Percentiles rank a stretch among this genome's conserved stretches.
Evolutionary conservation across 2,888 invertebrate species (phyloP).

Genomic region (Nasonia oneida): DNA sequence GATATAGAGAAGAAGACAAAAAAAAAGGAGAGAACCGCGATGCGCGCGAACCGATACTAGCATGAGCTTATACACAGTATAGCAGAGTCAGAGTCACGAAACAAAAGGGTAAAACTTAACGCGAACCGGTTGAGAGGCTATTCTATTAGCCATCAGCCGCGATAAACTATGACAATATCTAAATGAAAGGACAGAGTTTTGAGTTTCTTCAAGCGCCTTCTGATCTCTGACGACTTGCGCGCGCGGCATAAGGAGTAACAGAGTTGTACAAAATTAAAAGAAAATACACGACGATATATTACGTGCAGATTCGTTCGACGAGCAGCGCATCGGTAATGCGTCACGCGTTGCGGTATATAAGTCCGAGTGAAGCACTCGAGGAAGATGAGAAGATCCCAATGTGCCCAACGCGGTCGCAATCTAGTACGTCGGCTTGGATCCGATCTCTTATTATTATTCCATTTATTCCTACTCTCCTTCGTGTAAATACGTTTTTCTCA

Average conservation of each 20-base stretch:
- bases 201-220: slow-evolving; percentile 49
- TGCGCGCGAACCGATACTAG: slow-evolving; percentile 41
- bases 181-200: slow-evolving; percentile 35
- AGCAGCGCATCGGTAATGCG: slow-evolving; percentile 56
- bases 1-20: not conserved
- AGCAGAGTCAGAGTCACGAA: slow-evolving; percentile 20
- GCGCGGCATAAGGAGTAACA: slow-evolving; percentile 19
- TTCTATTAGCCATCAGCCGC: slow-evolving; percentile 22
- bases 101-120: not conserved
- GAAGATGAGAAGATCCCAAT: slow-evolving; percentile 52
- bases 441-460: slow-evolving; percentile 62
- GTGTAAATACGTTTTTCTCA: slow-evolving; percentile 62
- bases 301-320: slow-evolving; percentile 60
- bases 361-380: slow-evolving; percentile 42
- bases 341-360: slow-evolving; percentile 48
- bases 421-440: slow-evolving; percentile 78
- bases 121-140: not conserved
- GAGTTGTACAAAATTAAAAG: slow-evolving; percentile 57
- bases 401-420: slow-evolving; percentile 67
- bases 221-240: slow-evolving; percentile 35
- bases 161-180: slow-evolving; percentile 61
- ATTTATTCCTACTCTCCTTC: slow-evolving; percentile 56
- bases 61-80: slow-evolving; percentile 44
- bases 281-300: not conserved
- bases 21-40: not conserved